Base-by-base conservation (phyloP, 2,888 invertebrate species). In the Lasius fuliginosus region DNA sequence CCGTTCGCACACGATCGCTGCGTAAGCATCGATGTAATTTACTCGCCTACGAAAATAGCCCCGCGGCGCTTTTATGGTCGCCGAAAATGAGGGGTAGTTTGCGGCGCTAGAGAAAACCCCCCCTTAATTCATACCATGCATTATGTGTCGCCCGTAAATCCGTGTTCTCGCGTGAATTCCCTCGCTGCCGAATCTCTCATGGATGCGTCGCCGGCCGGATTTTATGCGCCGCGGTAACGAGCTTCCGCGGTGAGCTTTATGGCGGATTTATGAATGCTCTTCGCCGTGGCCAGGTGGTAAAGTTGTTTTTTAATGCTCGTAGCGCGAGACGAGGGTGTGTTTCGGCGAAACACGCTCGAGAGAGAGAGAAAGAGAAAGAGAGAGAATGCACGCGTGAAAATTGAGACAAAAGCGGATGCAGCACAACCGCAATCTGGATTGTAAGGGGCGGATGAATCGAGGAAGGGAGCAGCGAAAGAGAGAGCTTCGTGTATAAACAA, bases 271-370 rank as follows among this genome's bases (percentile, higher is more conserved):
- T 68, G 87, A 64, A 40, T 36, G 64, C 64, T 85, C 69, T 46
- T 36, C 77, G 83, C 71, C 77, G 65, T 73, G 87, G 84, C 86
- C 90, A 88, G 87, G 85, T 86, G 90, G 83, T 83, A 84, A 87
- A 86, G 85, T 77, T 85, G 83, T 87, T 86, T 76, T 77, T 88
- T 85, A 83, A 86, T 83, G 79, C 75, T 27, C n/a, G 53, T 12
- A 62, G 30, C 30, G 23, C 36, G 30, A 62, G 60, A 60, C 74
- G 83, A 73, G 71, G 56, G 46, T 56, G 65, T 27, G 81, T 90
- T 88, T 87, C 85, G 88, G 42, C 85, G 85, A 89, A 84, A 65
- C 49, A 27, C 11, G 18, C 68, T 67, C 60, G 74, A 36, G 46
- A 40, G 40, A 9, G n/a, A 68, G 42, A 46, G 27, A 71, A 49